Conservation (phyloP, 2,113 vertebrate species). For the Cricetomys ansorgei region DNA sequence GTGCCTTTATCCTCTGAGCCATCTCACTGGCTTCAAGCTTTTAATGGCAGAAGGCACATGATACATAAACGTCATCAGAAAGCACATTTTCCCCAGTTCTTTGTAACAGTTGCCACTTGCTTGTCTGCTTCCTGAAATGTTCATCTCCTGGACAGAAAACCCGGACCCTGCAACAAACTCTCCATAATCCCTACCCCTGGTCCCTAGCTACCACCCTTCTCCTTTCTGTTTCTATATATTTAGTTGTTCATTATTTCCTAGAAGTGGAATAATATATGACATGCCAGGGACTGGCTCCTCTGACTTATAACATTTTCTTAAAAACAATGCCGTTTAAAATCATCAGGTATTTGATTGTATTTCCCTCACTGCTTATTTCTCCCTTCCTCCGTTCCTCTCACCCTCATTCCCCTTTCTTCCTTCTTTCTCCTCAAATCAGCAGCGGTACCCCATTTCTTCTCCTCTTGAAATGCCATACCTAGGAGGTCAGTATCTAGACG, state of each 20-base stretch:
- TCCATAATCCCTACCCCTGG: fast-evolving
- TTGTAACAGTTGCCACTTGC: not conserved
- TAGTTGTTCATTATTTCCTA: not conserved
- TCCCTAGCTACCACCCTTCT: not conserved
- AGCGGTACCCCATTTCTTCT: slow-evolving; percentile 41
- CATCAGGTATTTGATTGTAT: not conserved
- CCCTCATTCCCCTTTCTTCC: not conserved
- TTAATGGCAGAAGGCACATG: not conserved
- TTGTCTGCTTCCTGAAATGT: not conserved
- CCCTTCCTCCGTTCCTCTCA: not conserved
- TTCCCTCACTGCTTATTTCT: no score
- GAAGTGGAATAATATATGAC: not conserved
- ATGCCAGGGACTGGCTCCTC: not conserved
- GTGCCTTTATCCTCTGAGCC: not conserved
- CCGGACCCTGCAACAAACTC: not conserved
- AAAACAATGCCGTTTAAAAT: not conserved
- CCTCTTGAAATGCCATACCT: not conserved
- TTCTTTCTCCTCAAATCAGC: not conserved
- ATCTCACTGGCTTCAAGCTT: not conserved
- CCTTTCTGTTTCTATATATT: not conserved
- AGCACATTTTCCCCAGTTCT: not conserved
- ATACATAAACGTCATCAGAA: not conserved
- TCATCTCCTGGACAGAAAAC: not conserved
- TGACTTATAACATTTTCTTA: not conserved
- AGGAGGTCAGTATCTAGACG: slow-evolving; percentile 43